phyloP scores from a whole-genome alignment of 2,888 invertebrate genomes.

The Parapristionchus giblindavisi region DNA sequence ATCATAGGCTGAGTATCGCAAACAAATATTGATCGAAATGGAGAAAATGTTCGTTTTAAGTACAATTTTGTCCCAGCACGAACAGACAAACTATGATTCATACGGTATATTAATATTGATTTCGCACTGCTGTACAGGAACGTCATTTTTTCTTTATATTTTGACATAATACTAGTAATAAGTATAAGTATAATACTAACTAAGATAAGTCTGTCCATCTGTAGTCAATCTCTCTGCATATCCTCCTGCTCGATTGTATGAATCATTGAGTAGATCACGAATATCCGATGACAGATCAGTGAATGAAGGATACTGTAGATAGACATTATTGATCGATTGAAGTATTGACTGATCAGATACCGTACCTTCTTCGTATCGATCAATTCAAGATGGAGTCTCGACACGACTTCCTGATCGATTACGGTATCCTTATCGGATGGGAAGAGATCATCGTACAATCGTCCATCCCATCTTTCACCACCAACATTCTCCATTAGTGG shows the following conservation, averaged over 20 bases:
- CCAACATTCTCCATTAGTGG: constrained; percentile 59
- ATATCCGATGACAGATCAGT: constrained; percentile 41
- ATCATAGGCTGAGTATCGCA: too few species aligned
- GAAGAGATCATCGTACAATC: constrained; percentile 44
- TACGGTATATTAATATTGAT: neutral
- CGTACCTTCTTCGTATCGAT: constrained; percentile 28
- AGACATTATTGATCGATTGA: neutral
- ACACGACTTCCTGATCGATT: neutral
- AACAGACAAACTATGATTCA: neutral
- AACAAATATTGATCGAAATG: too few species aligned
- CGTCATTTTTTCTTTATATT: too few species aligned
- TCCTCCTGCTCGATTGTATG: constrained; percentile 47
- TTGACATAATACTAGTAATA: too few species aligned
- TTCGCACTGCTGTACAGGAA: too few species aligned
- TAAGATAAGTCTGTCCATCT: constrained; percentile 51
- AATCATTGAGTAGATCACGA: neutral
- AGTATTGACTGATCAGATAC: neutral
- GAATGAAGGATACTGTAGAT: constrained; percentile 43
- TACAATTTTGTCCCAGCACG: neutral
- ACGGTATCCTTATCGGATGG: neutral
- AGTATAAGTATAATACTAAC: constrained; percentile 40
- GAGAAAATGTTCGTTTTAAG: neutral
- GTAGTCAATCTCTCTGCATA: constrained; percentile 57
- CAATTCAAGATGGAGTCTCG: constrained; percentile 19
- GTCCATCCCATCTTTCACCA: constrained; percentile 59